Evolutionary conservation across 2,113 vertebrate genomes (phyloP), one percentile per base, ranked within the genome.

Genomic region (Otis tarda): DNA sequence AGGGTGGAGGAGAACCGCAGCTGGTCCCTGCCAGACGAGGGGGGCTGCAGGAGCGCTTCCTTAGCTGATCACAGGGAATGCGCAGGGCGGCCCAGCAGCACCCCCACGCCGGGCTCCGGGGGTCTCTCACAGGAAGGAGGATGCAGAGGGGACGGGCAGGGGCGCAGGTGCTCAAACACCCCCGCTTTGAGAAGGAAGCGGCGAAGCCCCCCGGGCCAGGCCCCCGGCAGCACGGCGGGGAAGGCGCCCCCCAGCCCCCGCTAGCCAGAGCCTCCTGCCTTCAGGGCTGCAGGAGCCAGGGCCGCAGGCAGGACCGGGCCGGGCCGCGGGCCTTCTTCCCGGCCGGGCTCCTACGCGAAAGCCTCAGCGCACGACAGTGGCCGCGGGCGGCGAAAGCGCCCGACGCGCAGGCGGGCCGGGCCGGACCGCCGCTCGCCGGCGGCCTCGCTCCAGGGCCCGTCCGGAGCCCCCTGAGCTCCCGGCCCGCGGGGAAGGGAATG

Each of bases 91-190:
- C 4, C 25, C 59, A 6, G 85, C 61, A 9, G 20, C 0, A 24
- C 7, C 21, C 31, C 79, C 39, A 12, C 41, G 16, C 15, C 14
- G 41, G 41, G 41, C 57, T 8, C 52, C 45, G 13, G 37, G 13
- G 41, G 2, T 5, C 4, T 78, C 33, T 14, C 8, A 10, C 39
- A 20, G 5, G 56, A 39, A 35, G 19, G 45, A 27, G 30, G 53
- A 0, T 0, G 37, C 28, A 6, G n/a, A 9, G 14, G 25, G 1
- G 53, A 37, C 2, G 6, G 75, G 13, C 15, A 43, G 35, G 75
- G 37, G 8, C 20, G 6, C 64, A 60, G 70, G 39, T 18, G 55
- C 59, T 10, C 57, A 0, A 37, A 10, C 43, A 0, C 53, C 19
- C 8, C 53, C 63, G 3, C 53, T 10, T 52, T 20, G 2, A 28